Conservation (phyloP, 2,113 vertebrate species). For the Neolamprologus sp. region DNA sequence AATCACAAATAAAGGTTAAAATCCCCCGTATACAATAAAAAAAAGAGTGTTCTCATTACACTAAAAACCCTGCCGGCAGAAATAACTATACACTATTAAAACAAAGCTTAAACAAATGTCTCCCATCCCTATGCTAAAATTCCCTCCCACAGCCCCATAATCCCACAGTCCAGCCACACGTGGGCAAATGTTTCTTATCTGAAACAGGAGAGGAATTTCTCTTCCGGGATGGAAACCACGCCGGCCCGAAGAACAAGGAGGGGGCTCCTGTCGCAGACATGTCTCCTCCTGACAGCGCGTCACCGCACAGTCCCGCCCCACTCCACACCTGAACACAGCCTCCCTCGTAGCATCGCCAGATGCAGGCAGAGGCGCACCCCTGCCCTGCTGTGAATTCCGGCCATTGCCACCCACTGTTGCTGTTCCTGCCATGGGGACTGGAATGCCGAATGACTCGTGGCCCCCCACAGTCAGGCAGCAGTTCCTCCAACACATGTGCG, state of each 20-base stretch:
- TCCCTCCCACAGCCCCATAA: no score
- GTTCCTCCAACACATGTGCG: background rate
- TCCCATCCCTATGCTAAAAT: background rate
- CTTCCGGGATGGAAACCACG: background rate
- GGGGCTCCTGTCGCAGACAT: background rate
- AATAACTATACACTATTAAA: background rate
- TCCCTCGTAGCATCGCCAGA: background rate
- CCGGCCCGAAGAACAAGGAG: rapidly evolving
- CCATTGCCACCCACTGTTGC: background rate
- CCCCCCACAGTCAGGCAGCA: background rate
- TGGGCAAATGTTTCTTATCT: background rate
- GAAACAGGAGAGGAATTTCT: background rate
- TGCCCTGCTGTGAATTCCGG: background rate
- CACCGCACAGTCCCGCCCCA: background rate
- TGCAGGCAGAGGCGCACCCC: background rate
- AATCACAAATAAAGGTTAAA: background rate
- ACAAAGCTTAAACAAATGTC: background rate
- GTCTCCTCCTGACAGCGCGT: background rate
- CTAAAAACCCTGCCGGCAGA: background rate
- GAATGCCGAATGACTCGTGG: background rate
- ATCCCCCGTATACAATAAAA: background rate
- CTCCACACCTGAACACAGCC: background rate
- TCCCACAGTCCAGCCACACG: background rate
- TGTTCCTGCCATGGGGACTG: background rate
- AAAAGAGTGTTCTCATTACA: background rate